phyloP scores from a whole-genome alignment of 2,888 invertebrate genomes.

The Clitarchus hookeri region DNA sequence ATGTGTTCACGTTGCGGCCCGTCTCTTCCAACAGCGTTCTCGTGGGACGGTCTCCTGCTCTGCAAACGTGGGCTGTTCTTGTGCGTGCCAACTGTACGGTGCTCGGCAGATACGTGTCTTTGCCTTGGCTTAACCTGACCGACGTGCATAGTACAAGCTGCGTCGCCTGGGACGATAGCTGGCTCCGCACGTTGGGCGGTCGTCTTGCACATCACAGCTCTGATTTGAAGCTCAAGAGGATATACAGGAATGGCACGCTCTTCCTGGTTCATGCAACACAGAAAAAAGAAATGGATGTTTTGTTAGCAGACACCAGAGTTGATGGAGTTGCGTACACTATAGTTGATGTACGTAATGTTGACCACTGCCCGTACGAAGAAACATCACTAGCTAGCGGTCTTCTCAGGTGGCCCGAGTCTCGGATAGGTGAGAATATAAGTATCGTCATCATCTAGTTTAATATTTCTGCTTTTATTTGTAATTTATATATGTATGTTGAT shows the following conservation, averaged over 20 bases:
- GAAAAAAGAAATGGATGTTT: background rate
- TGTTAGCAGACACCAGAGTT: background rate
- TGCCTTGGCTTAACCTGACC: background rate
- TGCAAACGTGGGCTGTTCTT: background rate
- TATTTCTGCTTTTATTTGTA: background rate
- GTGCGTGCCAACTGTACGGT: background rate
- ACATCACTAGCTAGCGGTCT: background rate
- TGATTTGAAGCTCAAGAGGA: conserved; percentile 5
- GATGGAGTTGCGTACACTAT: background rate
- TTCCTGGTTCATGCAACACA: background rate
- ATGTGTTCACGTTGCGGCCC: background rate
- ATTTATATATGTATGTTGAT: too few species aligned
- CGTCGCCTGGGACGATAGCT: background rate
- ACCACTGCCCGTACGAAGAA: background rate
- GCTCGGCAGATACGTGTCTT: background rate
- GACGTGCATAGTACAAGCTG: background rate
- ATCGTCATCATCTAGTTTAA: too few species aligned
- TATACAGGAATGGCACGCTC: background rate
- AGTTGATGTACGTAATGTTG: background rate
- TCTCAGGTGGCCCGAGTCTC: background rate
- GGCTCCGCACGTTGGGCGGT: background rate
- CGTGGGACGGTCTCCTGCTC: background rate
- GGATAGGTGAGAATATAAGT: background rate
- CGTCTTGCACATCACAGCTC: background rate
- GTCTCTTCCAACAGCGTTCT: background rate